These are phyloP conservation scores for Phasia obesa DNA, from an alignment of 2,888 invertebrate species.

Conservation along the genomic window DNA sequence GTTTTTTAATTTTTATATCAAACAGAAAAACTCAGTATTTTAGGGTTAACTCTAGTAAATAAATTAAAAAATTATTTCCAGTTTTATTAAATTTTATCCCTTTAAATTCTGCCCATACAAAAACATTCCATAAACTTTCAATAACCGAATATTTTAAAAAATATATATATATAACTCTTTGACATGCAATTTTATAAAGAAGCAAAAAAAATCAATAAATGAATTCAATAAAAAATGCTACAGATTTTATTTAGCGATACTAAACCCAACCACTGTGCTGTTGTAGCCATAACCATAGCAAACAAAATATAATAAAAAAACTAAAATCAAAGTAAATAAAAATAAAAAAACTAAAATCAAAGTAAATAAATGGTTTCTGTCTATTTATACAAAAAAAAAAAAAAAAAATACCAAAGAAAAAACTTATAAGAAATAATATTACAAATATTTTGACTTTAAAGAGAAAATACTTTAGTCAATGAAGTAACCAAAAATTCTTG, in stretches of 20 bases:
- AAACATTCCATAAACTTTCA: too few relatives aligned
- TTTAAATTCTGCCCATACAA: too few relatives aligned
- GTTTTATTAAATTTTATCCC: too few relatives aligned
- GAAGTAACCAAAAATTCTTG: conserved; percentile 26
- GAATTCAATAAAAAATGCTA: neutral
- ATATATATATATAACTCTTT: too few relatives aligned
- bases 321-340: conserved; percentile 13
- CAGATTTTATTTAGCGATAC: neutral
- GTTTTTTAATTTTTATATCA: too few relatives aligned
- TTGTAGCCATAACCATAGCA: neutral
- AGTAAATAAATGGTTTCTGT: conserved; percentile 54
- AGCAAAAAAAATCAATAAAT: too few relatives aligned
- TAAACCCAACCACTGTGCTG: conserved; percentile 27
- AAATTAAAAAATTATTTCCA: too few relatives aligned
- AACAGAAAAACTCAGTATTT: too few relatives aligned
- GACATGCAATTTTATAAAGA: too few relatives aligned
- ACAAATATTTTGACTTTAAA: conserved; percentile 18
- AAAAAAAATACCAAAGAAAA: neutral
- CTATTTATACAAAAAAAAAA: conserved; percentile 4
- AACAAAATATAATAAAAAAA: neutral
- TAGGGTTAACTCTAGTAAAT: too few relatives aligned
- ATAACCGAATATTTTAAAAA: too few relatives aligned
- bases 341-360: neutral
- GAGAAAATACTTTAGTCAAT: conserved; percentile 30
- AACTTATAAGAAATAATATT: neutral